Evolutionary conservation across 2,888 invertebrate genomes (phyloP), one percentile per base, ranked within the genome.

Genomic region (Macrosiphum euphorbiae): DNA sequence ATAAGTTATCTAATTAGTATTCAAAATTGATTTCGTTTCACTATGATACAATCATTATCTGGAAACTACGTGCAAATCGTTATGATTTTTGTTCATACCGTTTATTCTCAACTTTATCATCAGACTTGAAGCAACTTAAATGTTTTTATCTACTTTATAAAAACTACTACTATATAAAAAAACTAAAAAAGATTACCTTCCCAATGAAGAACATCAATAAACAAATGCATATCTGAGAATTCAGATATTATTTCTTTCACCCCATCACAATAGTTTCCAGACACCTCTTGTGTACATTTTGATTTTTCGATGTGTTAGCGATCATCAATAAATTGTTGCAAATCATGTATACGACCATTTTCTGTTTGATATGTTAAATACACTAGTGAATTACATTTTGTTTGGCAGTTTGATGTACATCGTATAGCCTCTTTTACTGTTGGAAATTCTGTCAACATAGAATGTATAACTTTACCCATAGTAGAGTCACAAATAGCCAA

Each of bases 181-280:
- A 58, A 55, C 20, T 20, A 20, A 55, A 84, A 44, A 85, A 86
- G 26, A 47, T 55, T 52, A 88, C 88, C 88, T 35, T 55, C 52
- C 88, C 52, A 88, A 52, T 52, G 35, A 28, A 88, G 35, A 20
- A 52, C 24, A 35, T 88, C 88, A 3, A 88, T 28, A 35, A 88
- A 52, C 24, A 88, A 88, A 52, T 88, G n/a, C 52, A 88, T 88
- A 47, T 88, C 88, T n/a, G 88, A 88, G 10, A 88, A 20, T 26
- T 52, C n/a, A 8, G 88, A 88, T 20, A 88, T n/a, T 52, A 88
- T 88, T 35, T 88, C n/a, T n/a, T n/a, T n/a, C n/a, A n/a, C n/a
- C n/a, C n/a, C n/a, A n/a, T n/a, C n/a, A n/a, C n/a, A n/a, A n/a
- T n/a, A n/a, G n/a, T n/a, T n/a, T n/a, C n/a, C n/a, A n/a, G n/a